These are phyloP conservation scores for Morone chrysops DNA, from an alignment of 2,113 vertebrate species.

Conservation along the genomic window DNA sequence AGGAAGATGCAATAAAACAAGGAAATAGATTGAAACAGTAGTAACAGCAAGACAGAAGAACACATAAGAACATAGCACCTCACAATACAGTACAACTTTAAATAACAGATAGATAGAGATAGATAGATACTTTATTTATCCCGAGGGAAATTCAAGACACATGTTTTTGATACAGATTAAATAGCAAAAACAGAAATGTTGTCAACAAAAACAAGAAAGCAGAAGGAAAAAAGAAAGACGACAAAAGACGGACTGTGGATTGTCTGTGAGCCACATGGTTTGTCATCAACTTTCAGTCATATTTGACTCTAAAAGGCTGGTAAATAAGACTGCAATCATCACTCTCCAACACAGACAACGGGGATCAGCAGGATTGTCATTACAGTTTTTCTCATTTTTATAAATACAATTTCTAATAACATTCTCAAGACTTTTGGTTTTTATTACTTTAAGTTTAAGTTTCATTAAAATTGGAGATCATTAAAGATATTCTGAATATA, in stretches of 20 bases:
- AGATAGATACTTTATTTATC: too few relatives aligned
- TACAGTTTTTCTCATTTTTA: neutral
- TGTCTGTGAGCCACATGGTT: neutral
- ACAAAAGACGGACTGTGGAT: neutral
- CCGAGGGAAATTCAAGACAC: too few relatives aligned
- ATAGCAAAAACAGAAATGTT: neutral
- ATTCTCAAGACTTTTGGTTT: neutral
- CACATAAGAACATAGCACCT: too few relatives aligned
- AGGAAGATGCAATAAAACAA: neutral
- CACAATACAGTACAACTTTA: neutral
- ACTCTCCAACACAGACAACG: neutral
- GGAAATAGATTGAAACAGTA: too few relatives aligned
- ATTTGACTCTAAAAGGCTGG: neutral
- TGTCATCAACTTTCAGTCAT: neutral
- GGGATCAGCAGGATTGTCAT: neutral
- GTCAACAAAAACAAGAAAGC: neutral
- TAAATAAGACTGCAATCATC: neutral
- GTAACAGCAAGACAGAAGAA: neutral
- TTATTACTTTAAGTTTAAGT: neutral
- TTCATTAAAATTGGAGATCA: neutral
- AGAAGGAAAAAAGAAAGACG: neutral
- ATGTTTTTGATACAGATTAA: neutral
- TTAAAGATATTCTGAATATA: too few relatives aligned
- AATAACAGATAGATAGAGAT: neutral
- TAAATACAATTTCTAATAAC: neutral